Percentiles rank a stretch among this genome's conserved stretches.
Evolutionary conservation across 1,140 invertebrate species (phyloP).

Genomic region (Eumaeus atala): DNA sequence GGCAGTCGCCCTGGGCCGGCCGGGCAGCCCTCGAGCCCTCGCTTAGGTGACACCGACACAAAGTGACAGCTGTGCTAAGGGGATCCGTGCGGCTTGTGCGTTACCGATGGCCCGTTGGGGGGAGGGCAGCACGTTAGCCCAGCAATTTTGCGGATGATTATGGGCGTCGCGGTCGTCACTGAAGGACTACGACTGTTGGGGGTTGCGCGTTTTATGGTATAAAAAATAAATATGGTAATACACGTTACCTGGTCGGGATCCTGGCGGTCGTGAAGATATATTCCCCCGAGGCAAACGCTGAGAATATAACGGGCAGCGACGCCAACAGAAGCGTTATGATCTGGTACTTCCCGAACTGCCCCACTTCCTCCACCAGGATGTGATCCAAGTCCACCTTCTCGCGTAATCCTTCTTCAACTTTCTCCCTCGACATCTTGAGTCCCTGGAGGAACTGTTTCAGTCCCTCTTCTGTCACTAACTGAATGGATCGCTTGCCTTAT

Average conservation of each 20-base stretch:
- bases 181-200: too few relatives aligned
- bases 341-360: slow-evolving; percentile 52
- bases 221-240: too few relatives aligned
- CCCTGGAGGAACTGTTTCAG: slow-evolving; percentile 17
- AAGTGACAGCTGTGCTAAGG: too few relatives aligned
- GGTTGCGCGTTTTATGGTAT: too few relatives aligned
- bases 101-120: too few relatives aligned
- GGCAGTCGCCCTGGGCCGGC: too few relatives aligned
- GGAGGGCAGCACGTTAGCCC: too few relatives aligned
- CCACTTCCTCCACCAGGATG: slow-evolving; percentile 48
- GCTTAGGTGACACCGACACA: too few relatives aligned
- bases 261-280: slow-evolving; percentile 58
- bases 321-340: slow-evolving; percentile 43
- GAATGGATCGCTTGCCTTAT: neutral
- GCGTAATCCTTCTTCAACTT: slow-evolving; percentile 18
- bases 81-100: too few relatives aligned
- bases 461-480: neutral
- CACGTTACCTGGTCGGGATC: slow-evolving; percentile 53
- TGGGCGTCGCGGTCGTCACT: too few relatives aligned
- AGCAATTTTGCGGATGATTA: too few relatives aligned
- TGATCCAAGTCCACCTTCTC: slow-evolving; percentile 43
- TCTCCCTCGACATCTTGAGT: slow-evolving; percentile 18
- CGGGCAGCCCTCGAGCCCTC: too few relatives aligned
- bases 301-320: slow-evolving; percentile 51
- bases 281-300: slow-evolving; percentile 51